phyloP scores from a whole-genome alignment of 2,797 vertebrate species.

The Amazona finschi region DNA sequence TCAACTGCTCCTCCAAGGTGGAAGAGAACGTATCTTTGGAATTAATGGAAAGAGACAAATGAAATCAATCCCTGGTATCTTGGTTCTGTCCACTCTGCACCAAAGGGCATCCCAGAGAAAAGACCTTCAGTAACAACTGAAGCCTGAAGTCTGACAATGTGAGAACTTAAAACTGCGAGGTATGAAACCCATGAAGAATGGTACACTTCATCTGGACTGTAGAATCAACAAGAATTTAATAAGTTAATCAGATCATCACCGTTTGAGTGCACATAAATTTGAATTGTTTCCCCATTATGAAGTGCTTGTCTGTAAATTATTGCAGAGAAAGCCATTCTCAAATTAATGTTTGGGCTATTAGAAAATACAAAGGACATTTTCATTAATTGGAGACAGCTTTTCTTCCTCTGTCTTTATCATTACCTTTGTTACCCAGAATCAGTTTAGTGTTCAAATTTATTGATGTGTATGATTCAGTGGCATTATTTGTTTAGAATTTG shows the following conservation, averaged over 20 bases:
- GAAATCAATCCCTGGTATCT: conserved; percentile 25
- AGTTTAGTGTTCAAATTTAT: conserved; percentile 70
- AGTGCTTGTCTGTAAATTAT: conserved; percentile 81
- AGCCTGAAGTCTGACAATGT: conserved; percentile 57
- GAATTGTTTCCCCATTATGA: conserved; percentile 82
- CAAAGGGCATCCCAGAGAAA: conserved; percentile 24
- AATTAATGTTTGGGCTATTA: conserved; percentile 79
- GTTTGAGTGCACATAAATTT: conserved; percentile 78
- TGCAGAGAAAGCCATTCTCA: conserved; percentile 76
- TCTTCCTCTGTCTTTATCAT: conserved; percentile 69
- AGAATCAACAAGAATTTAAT: conserved; percentile 83
- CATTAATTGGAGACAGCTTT: conserved; percentile 76
- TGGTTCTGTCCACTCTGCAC: conserved; percentile 16
- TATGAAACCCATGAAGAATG: conserved; percentile 74
- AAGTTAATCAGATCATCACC: conserved; percentile 81
- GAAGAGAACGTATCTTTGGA: conserved; percentile 55
- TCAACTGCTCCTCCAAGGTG: conserved; percentile 60
- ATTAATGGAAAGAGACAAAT: conserved; percentile 62
- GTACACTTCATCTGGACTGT: conserved; percentile 69
- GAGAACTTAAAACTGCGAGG: conserved; percentile 63
- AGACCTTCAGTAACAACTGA: conserved; percentile 60
- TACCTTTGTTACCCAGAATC: conserved; percentile 68
- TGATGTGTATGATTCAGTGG: conserved; percentile 70
- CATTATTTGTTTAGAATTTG: conserved; percentile 73
- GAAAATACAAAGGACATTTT: conserved; percentile 80